These are phyloP conservation scores for Salmo trutta DNA, from an alignment of 2,797 vertebrate genomes.

Conservation along the genomic window DNA sequence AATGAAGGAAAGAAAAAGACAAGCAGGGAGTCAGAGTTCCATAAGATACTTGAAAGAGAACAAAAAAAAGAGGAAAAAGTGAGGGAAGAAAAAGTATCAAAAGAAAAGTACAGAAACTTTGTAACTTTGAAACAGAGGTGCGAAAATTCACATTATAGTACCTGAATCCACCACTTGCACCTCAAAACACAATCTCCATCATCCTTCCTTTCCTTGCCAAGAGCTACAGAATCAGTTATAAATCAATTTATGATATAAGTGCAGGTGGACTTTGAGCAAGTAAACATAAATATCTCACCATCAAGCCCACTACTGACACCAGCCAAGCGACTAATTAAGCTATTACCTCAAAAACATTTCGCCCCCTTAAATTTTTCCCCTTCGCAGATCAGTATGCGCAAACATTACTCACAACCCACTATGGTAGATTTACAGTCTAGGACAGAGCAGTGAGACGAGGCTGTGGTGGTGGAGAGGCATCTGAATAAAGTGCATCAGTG, in stretches of 20 bases:
- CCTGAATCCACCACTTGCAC: background rate
- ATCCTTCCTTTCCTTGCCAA: background rate
- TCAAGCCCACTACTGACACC: background rate
- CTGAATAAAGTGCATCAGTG: constrained; percentile 18
- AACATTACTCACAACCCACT: background rate
- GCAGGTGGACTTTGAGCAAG: background rate
- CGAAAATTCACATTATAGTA: background rate
- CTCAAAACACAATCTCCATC: background rate
- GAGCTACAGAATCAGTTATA: background rate
- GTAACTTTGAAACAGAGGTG: background rate
- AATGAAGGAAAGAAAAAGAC: constrained; percentile 10
- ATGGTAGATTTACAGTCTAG: constrained; percentile 26
- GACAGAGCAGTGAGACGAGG: background rate
- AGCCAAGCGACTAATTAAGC: background rate
- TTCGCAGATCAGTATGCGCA: too few relatives aligned
- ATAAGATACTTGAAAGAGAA: background rate
- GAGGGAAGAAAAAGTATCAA: background rate
- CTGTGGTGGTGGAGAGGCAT: background rate
- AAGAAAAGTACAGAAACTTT: background rate
- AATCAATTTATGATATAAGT: background rate
- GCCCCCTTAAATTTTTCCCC: background rate
- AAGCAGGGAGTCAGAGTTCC: constrained; percentile 4
- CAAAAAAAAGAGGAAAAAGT: background rate
- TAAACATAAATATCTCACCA: background rate
- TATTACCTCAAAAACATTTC: background rate